A percentile compares a stretch with the other conserved stretches of the same genome.
Conservation (phyloP, 2,797 vertebrate genomes). For the Buphagus erythrorhynchus region DNA sequence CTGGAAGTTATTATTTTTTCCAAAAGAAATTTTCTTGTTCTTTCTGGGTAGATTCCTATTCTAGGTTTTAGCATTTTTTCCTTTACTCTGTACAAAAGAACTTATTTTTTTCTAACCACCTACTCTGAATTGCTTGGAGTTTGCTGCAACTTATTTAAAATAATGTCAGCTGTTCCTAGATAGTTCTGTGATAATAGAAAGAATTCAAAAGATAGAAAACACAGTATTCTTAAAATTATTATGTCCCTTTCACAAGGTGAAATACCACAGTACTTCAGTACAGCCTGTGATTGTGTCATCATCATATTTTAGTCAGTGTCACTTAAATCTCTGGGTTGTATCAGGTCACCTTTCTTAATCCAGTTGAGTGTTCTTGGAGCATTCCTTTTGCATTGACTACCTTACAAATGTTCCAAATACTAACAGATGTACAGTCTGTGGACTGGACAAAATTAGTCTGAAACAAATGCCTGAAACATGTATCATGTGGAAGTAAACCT, state of each 20-base stretch:
- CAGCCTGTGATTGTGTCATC: neutral
- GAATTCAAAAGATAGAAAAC: neutral
- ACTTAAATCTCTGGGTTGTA: neutral
- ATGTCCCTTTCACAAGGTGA: accelerated
- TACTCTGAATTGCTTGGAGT: neutral
- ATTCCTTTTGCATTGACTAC: neutral
- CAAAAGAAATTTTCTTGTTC: neutral
- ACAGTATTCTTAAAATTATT: neutral
- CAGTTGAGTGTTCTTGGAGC: neutral
- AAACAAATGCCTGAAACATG: neutral
- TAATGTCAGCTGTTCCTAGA: neutral
- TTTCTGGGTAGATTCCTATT: neutral
- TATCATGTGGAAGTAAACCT: neutral
- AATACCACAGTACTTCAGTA: neutral
- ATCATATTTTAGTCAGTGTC: neutral
- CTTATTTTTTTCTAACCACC: neutral
- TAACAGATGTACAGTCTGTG: neutral
- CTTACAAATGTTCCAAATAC: neutral
- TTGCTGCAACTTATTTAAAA: neutral
- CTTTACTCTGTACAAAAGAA: neutral
- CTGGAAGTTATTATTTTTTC: neutral
- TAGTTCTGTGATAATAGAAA: neutral
- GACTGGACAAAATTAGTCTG: neutral
- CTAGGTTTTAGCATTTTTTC: neutral
- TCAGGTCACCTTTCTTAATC: neutral